Evolutionary conservation across 2,888 invertebrate species (phyloP).

Genomic region (Galerucella calmariensis): DNA sequence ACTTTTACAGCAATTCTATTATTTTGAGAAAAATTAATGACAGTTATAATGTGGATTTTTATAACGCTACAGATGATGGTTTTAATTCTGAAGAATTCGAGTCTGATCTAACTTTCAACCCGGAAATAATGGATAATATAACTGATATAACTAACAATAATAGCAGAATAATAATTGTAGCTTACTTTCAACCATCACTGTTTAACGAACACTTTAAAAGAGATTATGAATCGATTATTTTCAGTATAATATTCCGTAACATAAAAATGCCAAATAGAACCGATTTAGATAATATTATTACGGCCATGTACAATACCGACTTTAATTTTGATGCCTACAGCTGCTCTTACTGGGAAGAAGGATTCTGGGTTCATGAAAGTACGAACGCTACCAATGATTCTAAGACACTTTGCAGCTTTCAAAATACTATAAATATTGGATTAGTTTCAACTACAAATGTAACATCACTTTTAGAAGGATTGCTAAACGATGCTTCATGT

Average conservation of each 20-base stretch:
- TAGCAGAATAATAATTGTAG: slow-evolving; percentile 21
- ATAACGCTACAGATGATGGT: slow-evolving; percentile 12
- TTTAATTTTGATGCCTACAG: background rate
- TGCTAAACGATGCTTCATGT: background rate
- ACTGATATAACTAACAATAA: background rate
- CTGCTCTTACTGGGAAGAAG: slow-evolving; percentile 26
- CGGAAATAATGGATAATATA: slow-evolving; percentile 10
- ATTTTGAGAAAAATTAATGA: slow-evolving; percentile 15
- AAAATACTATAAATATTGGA: slow-evolving; percentile 20
- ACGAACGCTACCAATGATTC: background rate
- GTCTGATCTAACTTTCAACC: slow-evolving; percentile 17
- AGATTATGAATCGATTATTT: slow-evolving; percentile 16
- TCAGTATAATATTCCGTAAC: slow-evolving; percentile 21
- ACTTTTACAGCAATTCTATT: slow-evolving; percentile 17
- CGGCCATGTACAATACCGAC: slow-evolving; percentile 8
- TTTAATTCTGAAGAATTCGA: slow-evolving; percentile 6
- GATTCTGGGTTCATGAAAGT: slow-evolving; percentile 20
- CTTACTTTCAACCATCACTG: slow-evolving; percentile 13
- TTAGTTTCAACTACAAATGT: slow-evolving; percentile 7
- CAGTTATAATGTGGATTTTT: background rate
- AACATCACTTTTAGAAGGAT: background rate
- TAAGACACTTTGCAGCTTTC: slow-evolving; percentile 15
- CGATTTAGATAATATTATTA: background rate
- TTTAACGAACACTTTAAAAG: slow-evolving; percentile 22
- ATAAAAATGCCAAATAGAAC: background rate